Percentiles rank a stretch among this genome's conserved stretches.
Conservation (phyloP, 2,113 vertebrate species). For the Corythornis vintsioides region DNA sequence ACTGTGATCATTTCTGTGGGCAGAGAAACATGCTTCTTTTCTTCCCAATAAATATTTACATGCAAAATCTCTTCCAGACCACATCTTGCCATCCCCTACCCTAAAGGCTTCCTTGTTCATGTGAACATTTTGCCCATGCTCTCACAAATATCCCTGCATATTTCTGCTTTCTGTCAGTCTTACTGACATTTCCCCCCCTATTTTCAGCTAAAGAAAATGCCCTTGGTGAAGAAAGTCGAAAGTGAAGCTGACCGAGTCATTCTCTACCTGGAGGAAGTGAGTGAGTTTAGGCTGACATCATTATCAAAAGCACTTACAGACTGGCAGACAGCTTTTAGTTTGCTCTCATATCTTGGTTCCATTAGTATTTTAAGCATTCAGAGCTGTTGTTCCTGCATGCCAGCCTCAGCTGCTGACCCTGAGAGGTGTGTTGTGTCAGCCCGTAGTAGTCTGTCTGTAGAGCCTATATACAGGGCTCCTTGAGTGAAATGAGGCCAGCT, state of each 20-base stretch:
- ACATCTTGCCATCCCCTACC: not conserved
- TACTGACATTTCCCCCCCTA: not conserved
- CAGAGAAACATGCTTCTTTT: not conserved
- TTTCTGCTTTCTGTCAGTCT: not conserved
- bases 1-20: not conserved
- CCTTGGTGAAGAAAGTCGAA: conserved; percentile 66
- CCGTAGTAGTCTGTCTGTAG: not conserved
- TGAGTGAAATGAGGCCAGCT: not conserved
- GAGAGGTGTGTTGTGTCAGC: not conserved
- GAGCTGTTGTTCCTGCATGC: not conserved
- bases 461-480: not conserved
- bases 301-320: not conserved
- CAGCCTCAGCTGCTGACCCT: not conserved
- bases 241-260: conserved; percentile 1
- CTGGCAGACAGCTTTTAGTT: not conserved
- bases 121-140: not conserved
- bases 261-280: conserved; percentile 62
- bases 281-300: not conserved
- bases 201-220: conserved; percentile 62
- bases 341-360: not conserved
- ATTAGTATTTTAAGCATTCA: not conserved
- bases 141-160: not conserved
- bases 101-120: not conserved
- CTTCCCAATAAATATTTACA: not conserved
- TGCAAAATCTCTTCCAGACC: not conserved